Conservation (phyloP, 2,113 vertebrate species). For the Salminus brasiliensis region DNA sequence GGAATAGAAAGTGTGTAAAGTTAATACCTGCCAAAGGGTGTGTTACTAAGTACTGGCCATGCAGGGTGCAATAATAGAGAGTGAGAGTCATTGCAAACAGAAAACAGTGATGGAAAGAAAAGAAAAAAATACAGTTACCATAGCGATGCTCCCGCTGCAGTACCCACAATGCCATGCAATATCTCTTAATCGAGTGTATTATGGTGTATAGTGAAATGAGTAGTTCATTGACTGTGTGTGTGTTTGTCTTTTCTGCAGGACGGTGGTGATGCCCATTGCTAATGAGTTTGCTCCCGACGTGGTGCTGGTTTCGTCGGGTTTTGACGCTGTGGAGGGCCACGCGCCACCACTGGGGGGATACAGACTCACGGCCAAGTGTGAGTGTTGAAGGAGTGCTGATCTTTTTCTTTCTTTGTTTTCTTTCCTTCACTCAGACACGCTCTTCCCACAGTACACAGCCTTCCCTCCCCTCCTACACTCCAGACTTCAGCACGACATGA, state of each 20-base stretch:
- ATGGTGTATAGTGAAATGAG: not conserved
- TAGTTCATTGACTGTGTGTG: not conserved
- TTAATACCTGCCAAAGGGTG: too few relatives aligned
- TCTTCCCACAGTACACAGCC: not conserved
- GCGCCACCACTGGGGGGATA: slow-evolving; percentile 92
- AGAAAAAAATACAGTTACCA: too few relatives aligned
- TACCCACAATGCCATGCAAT: too few relatives aligned
- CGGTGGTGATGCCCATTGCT: slow-evolving; percentile 94
- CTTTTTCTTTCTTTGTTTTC: not conserved
- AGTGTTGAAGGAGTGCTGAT: slow-evolving; percentile 65
- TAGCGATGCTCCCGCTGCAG: too few relatives aligned
- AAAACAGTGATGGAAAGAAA: too few relatives aligned
- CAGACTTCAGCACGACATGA: slow-evolving; percentile 5
- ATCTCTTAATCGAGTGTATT: too few relatives aligned
- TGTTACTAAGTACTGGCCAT: too few relatives aligned
- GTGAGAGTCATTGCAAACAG: too few relatives aligned
- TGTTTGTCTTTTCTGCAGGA: slow-evolving; percentile 73
- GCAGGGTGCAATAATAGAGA: too few relatives aligned
- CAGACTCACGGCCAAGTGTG: slow-evolving; percentile 91
- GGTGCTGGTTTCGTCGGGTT: slow-evolving; percentile 94
- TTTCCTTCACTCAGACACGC: not conserved
- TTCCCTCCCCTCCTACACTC: not conserved
- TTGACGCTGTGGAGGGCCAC: slow-evolving; percentile 93
- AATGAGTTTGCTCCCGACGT: slow-evolving; percentile 92
- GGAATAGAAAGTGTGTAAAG: too few relatives aligned